These are phyloP conservation scores for Drosophila mimetica DNA, from an alignment of 2,888 invertebrate genomes.

Conservation along the genomic window DNA sequence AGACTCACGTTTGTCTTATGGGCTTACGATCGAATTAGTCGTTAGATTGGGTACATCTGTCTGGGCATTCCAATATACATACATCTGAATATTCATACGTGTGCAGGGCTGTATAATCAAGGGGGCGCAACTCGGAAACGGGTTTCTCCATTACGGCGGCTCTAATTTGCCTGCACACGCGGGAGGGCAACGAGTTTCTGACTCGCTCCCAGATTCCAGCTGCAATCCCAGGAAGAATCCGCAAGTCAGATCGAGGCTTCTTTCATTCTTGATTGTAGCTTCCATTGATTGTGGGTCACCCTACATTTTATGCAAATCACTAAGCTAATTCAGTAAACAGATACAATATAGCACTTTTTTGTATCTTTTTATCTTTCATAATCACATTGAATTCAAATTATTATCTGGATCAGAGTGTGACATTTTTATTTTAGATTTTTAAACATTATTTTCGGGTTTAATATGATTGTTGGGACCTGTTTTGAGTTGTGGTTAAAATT, in stretches of 20 bases:
- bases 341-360: constrained; percentile 2
- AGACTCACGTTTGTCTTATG: constrained; percentile 31
- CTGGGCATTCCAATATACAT: neutral
- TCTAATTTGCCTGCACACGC: constrained; percentile 33
- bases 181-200: constrained; percentile 12
- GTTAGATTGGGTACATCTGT: constrained; percentile 21
- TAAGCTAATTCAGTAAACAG: neutral
- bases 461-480: neutral
- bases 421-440: neutral
- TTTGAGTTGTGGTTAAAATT: neutral
- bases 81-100: neutral
- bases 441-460: neutral
- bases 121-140: constrained; percentile 29
- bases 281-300: constrained; percentile 39
- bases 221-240: constrained; percentile 10
- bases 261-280: constrained; percentile 19
- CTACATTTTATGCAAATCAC: constrained; percentile 35
- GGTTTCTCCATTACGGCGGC: constrained; percentile 40
- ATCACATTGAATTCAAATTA: neutral
- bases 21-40: constrained; percentile 20
- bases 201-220: neutral
- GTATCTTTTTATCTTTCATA: constrained; percentile 6
- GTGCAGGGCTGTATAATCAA: constrained; percentile 1
- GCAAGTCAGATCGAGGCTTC: constrained; percentile 2
- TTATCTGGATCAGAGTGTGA: constrained; percentile 1